Evolutionary conservation across 2,797 vertebrate genomes (phyloP), one percentile per base, ranked within the genome.

Genomic region (Myripristis murdjan): DNA sequence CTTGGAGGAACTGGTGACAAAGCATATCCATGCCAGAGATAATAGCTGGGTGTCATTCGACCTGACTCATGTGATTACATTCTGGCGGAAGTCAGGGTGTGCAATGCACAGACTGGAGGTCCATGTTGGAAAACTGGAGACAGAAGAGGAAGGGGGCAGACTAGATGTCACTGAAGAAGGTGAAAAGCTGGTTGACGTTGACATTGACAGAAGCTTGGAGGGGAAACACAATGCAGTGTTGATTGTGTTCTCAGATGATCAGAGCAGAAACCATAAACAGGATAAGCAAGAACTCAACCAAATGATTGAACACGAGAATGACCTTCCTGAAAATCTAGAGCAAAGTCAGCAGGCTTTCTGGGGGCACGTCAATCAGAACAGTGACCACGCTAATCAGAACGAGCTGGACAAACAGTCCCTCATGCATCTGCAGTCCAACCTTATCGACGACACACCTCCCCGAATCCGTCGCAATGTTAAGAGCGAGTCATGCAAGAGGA

Each of bases 31-130:
- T 0, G 93, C 93, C 83, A 93, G 89, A 4, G 95, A 96, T 85
- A 96, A 95, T 0, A 95, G 93, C 75, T 99, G 97, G 97, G 95
- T 98, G 89, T 96, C 95, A 8, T 98, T 99, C 9, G 97, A 99
- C 81, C 85, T 99, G 87, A 98, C 97, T 0, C 92, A 93, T 67
- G 95, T 93, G 64, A 90, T 96, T 54, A 89, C 89, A 53, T 93
- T 82, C 8, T 98, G 97, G 97, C 90, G 88, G 75, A 94, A 94
- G 67, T 93, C 93, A 2, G 94, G 93, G 35, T 84, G 83, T 5
- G 87, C 85, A 64, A 95, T 92, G 2, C 95, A 95, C 47, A 88
- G 92, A 56, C 90, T 99, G 69, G 96, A 97, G 63, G 95, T 98
- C 26, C 96, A 95, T 31, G 91, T 98, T 0, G 93, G 95, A 84